These are phyloP conservation scores for Caenorhabditis auriculariae DNA, from an alignment of 2,888 invertebrate species.

Conservation along the genomic window DNA sequence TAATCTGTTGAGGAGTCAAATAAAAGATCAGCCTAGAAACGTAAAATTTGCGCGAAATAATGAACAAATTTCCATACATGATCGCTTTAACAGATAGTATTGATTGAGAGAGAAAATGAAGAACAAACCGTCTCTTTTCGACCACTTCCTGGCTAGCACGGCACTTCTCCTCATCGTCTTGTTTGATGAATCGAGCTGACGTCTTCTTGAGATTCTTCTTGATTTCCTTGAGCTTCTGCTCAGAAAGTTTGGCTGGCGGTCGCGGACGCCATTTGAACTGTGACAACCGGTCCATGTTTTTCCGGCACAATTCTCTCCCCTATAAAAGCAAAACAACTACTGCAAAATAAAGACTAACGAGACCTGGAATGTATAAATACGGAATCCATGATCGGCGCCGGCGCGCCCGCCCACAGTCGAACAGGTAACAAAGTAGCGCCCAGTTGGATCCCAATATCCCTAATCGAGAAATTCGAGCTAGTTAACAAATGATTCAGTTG, in stretches of 20 bases:
- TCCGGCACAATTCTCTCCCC: conserved; percentile 73
- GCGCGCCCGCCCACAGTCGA: conserved; percentile 82
- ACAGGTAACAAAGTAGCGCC: conserved; percentile 90
- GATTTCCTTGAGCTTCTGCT: conserved; percentile 83
- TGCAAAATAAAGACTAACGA: background rate
- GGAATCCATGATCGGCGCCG: conserved; percentile 79
- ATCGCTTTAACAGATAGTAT: too few relatives aligned
- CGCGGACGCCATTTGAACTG: conserved; percentile 94
- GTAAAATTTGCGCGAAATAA: too few relatives aligned
- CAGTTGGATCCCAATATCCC: conserved; percentile 99
- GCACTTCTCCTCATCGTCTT: conserved; percentile 71
- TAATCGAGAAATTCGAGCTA: conserved; percentile 92
- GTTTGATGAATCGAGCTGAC: conserved; percentile 90
- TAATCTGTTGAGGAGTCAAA: too few relatives aligned
- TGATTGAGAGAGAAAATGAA: too few relatives aligned
- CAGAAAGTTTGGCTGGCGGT: conserved; percentile 80
- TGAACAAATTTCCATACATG: too few relatives aligned
- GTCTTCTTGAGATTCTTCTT: conserved; percentile 97
- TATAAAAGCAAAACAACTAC: conserved; percentile 4
- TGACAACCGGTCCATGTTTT: conserved; percentile 87
- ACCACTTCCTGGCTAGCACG: conserved; percentile 58
- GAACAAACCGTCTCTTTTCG: conserved; percentile 28
- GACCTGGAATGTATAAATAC: conserved; percentile 95
- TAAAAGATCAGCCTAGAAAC: too few relatives aligned
- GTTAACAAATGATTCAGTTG: too few relatives aligned